Percentiles rank a stretch among this genome's conserved stretches.
Evolutionary conservation across 2,888 invertebrate genomes (phyloP).

Genomic region (Smittia aterrima): DNA sequence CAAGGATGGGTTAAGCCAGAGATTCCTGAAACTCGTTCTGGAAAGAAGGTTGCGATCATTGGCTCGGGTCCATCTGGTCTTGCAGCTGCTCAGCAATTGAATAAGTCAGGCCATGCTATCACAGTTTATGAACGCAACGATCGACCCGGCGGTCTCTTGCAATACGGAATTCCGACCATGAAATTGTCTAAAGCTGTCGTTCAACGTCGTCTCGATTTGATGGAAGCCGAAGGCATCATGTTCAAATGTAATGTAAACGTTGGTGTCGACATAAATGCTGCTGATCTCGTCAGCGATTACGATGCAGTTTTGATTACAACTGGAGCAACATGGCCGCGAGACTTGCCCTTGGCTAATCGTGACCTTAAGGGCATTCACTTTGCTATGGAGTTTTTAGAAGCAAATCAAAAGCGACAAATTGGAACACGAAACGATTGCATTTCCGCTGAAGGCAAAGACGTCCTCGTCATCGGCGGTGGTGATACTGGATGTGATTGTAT

Average conservation of each 20-base stretch:
- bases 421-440: constrained; percentile 64
- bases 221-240: constrained; percentile 82
- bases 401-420: constrained; percentile 93
- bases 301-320: constrained; percentile 88
- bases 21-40: constrained; percentile 71
- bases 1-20: constrained; percentile 90
- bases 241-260: constrained; percentile 84
- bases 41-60: constrained; percentile 81
- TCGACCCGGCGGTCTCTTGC: constrained; percentile 87
- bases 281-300: constrained; percentile 63
- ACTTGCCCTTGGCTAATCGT: constrained; percentile 80
- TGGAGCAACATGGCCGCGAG: constrained; percentile 96
- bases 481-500: constrained; percentile 98
- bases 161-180: constrained; percentile 99
- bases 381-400: constrained; percentile 96
- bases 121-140: constrained; percentile 97
- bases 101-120: constrained; percentile 90
- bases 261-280: constrained; percentile 84
- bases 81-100: constrained; percentile 95
- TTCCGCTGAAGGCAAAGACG: constrained; percentile 88
- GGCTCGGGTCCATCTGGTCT: constrained; percentile 94
- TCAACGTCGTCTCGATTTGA: constrained; percentile 78
- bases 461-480: constrained; percentile 85
- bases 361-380: constrained; percentile 91
- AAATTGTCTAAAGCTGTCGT: constrained; percentile 94